Conservation (phyloP, 2,797 vertebrate genomes). For the Brachyalestes nurse region DNA sequence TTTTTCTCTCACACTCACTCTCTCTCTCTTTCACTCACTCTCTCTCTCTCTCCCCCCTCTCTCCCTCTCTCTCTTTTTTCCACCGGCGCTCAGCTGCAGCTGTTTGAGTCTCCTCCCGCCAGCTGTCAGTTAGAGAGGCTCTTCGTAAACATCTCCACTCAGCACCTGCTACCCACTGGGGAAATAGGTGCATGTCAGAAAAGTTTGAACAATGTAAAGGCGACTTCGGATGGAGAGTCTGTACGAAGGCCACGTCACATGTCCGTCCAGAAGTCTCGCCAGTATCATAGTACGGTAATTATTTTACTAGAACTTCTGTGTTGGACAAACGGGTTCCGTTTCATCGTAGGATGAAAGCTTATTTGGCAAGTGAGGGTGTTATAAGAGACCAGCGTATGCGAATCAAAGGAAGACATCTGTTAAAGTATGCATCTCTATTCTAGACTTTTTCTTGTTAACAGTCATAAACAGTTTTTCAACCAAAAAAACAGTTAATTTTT, state of each 20-base stretch:
- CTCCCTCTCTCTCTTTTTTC: slow-evolving; percentile 55
- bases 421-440: slow-evolving; percentile 36
- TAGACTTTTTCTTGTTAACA: slow-evolving; percentile 30
- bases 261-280: slow-evolving; percentile 29
- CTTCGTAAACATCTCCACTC: slow-evolving; percentile 79
- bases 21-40: slow-evolving; percentile 20
- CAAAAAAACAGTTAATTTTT: slow-evolving; percentile 36
- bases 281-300: slow-evolving; percentile 44
- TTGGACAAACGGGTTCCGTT: slow-evolving; percentile 14
- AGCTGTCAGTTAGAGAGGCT: slow-evolving; percentile 81
- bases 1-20: slow-evolving; percentile 46
- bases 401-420: slow-evolving; percentile 39
- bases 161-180: slow-evolving; percentile 83
- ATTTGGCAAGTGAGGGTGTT: slow-evolving; percentile 26
- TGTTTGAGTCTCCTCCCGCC: slow-evolving; percentile 81
- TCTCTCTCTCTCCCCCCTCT: neutral
- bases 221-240: slow-evolving; percentile 41
- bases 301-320: slow-evolving; percentile 44
- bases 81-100: slow-evolving; percentile 82
- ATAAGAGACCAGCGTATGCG: slow-evolving; percentile 1
- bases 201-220: slow-evolving; percentile 55
- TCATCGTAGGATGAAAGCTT: slow-evolving; percentile 19
- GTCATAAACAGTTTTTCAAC: slow-evolving; percentile 24
- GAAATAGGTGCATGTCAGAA: slow-evolving; percentile 76
- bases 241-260: slow-evolving; percentile 16